phyloP scores from a whole-genome alignment of 2,113 vertebrate genomes.

The Andinoacara biseriatus region DNA sequence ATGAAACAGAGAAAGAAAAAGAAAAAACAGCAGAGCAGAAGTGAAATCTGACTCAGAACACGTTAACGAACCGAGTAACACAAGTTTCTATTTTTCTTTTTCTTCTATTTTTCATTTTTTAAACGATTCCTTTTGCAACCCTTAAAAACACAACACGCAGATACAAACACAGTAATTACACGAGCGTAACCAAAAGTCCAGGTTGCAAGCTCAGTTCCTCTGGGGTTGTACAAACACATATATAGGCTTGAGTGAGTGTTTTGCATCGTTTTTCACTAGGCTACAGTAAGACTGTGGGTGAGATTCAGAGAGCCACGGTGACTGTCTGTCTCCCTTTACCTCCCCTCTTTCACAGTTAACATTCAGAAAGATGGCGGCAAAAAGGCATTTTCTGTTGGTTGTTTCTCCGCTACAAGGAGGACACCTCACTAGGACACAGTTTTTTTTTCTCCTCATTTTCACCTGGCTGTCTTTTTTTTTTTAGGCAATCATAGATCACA shows the following conservation, averaged over 20 bases:
- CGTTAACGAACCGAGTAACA: not conserved
- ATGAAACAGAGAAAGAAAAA: constrained; percentile 10
- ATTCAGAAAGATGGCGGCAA: constrained; percentile 76
- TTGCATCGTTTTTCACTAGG: constrained; percentile 74
- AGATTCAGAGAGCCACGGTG: constrained; percentile 60
- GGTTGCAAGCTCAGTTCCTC: constrained; percentile 38
- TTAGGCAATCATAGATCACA: constrained; percentile 64
- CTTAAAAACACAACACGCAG: constrained; percentile 43
- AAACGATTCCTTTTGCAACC: constrained; percentile 54
- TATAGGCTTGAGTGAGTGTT: constrained; percentile 76
- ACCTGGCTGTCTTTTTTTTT: constrained; percentile 57
- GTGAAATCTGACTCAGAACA: constrained; percentile 16
- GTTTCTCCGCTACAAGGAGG: constrained; percentile 71
- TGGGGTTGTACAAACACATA: constrained; percentile 51
- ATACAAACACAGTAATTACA: constrained; percentile 53
- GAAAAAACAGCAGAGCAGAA: constrained; percentile 15
- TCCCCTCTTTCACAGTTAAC: constrained; percentile 72
- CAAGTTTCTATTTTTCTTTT: not conserved
- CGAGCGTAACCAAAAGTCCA: constrained; percentile 34
- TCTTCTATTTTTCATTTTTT: not conserved
- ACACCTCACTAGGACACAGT: constrained; percentile 50
- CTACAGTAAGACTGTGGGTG: constrained; percentile 79
- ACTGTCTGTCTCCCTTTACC: constrained; percentile 43
- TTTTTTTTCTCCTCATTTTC: constrained; percentile 50
- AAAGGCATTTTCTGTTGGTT: constrained; percentile 75